A percentile compares a stretch with the other conserved stretches of the same genome.
phyloP scores from a whole-genome alignment of 2,113 vertebrate genomes.

The Osmerus eperlanus region DNA sequence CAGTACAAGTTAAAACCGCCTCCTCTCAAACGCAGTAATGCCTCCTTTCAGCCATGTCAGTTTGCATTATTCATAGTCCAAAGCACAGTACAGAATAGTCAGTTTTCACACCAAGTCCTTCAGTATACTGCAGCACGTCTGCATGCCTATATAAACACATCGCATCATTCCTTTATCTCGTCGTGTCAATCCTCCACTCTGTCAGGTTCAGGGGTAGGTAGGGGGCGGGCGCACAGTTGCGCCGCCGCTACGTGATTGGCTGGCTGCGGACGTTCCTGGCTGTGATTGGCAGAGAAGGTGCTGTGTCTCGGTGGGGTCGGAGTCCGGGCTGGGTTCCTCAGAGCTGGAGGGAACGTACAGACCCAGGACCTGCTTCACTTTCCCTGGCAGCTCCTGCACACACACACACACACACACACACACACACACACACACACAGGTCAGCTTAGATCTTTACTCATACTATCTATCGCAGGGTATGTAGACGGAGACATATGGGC shows the following conservation, averaged over 20 bases:
- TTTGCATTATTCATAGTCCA: background rate
- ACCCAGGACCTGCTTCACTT: constrained; percentile 71
- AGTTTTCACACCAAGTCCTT: background rate
- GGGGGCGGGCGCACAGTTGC: constrained; percentile 26
- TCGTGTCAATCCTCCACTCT: background rate
- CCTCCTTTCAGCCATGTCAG: constrained; percentile 35
- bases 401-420: no score
- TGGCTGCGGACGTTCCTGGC: constrained; percentile 21
- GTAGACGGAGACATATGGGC: background rate
- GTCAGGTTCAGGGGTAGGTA: constrained; percentile 45
- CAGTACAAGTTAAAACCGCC: background rate
- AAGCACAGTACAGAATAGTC: background rate
- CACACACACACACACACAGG: no score
- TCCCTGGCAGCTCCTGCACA: constrained; percentile 68
- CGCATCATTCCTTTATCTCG: background rate
- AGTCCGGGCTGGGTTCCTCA: constrained; percentile 54
- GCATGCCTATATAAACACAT: constrained; percentile 21
- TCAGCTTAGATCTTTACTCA: no score
- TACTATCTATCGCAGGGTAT: no score
- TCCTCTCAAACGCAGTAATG: constrained; percentile 3
- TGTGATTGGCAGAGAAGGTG: constrained; percentile 43
- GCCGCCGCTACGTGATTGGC: constrained; percentile 16
- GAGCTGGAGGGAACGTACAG: constrained; percentile 52
- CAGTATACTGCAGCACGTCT: background rate
- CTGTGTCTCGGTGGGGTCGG: constrained; percentile 46